Evolutionary conservation across 2,888 invertebrate species (phyloP), one percentile per base, ranked within the genome.

Genomic region (Melipona bicolor): DNA sequence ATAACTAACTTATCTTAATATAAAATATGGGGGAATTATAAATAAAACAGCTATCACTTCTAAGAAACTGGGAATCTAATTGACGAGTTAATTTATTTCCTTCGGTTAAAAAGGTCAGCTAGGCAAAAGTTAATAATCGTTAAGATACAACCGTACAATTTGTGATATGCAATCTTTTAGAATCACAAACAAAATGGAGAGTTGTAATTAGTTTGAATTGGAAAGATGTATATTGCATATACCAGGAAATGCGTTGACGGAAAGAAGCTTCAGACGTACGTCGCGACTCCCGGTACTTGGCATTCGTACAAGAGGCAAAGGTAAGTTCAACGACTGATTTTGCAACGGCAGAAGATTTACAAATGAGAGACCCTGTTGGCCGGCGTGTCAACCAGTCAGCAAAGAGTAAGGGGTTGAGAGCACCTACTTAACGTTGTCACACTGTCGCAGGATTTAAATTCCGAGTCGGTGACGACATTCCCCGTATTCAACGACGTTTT

Each of bases 401-500:
- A 74, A 74, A 86, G 84, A 77, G 69, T 62, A 84, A 87, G 76
- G 82, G 82, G 78, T 82, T 80, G 81, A 78, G 86, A 80, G 86
- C 73, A 74, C 56, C 86, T 82, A 86, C 84, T 84, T 81, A 83
- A 79, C 75, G 77, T 81, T 81, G 81, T 81, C 85, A 77, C 70
- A 79, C 73, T 74, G 80, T 83, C 65, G 75, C 79, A 86, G 88
- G 82, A 88, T 83, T 82, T 86, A 85, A 89, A 89, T 90, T 88
- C 90, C 90, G 78, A 84, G 84, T 84, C 85, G 80, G 84, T 90
- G 90, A 90, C 89, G 87, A 50, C 85, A 84, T 71, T 77, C 83
- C 21, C 67, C 73, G 81, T 75, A 84, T 73, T 80, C 72, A 85
- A 83, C 72, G 83, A 83, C 84, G 80, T 87, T 85, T 84, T 73